A percentile compares a stretch with the other conserved stretches of the same genome.
Conservation (phyloP, 1,140 invertebrate genomes). For the Macrocentrus cingulum region DNA sequence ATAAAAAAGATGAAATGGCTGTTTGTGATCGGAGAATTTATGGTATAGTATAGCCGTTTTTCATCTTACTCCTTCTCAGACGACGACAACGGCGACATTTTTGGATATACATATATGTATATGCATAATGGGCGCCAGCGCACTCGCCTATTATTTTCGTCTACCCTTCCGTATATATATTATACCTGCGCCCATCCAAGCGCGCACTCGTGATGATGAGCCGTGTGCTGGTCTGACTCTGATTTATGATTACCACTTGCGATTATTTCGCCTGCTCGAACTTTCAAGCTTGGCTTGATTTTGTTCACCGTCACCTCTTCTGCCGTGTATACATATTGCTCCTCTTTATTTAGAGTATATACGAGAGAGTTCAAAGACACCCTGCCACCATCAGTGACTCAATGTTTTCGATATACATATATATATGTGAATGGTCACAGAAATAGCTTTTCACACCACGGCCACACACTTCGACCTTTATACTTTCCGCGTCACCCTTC, state of each 20-base stretch:
- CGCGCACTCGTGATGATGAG: not conserved
- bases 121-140: too few relatives aligned
- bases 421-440: constrained; percentile 47
- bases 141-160: too few relatives aligned
- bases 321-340: constrained; percentile 7
- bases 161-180: not conserved
- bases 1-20: too few relatives aligned
- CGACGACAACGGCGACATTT: too few relatives aligned
- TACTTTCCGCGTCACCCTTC: not conserved
- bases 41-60: too few relatives aligned
- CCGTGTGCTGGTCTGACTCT: constrained; percentile 1
- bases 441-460: constrained; percentile 41
- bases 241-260: constrained; percentile 13
- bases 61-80: too few relatives aligned
- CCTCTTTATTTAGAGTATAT: constrained; percentile 28
- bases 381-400: constrained; percentile 36
- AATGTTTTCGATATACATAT: constrained; percentile 51
- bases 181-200: not conserved
- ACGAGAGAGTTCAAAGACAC: constrained; percentile 46
- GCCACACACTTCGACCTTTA: constrained; percentile 9
- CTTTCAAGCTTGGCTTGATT: constrained; percentile 2
- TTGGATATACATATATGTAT: too few relatives aligned
- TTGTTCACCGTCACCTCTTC: not conserved
- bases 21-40: too few relatives aligned
- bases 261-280: constrained; percentile 6